Evolutionary conservation across 2,888 invertebrate species (phyloP).

Genomic region (Steinernema carpocapsae): DNA sequence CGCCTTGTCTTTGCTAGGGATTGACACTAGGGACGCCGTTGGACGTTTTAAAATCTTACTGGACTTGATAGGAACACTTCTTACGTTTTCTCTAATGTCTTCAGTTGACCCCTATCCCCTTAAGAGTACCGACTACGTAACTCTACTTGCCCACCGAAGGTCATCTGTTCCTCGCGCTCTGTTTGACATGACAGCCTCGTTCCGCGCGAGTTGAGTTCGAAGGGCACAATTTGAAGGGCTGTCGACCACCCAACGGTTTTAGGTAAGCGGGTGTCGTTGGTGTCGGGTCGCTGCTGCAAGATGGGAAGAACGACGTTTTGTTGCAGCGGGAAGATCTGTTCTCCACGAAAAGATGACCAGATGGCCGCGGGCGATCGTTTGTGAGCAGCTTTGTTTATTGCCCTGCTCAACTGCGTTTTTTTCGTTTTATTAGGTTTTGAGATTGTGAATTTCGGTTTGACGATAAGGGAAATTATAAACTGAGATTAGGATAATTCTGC

Average conservation of each 20-base stretch:
- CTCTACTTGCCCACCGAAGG: neutral
- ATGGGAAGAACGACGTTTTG: too few relatives aligned
- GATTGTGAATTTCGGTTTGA: neutral
- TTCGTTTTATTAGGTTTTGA: neutral
- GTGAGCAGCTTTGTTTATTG: neutral
- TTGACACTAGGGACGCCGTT: too few relatives aligned
- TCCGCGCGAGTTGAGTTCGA: neutral
- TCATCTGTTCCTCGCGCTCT: too few relatives aligned
- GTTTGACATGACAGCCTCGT: neutral
- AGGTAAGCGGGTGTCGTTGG: neutral
- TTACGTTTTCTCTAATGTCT: too few relatives aligned
- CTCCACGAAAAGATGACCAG: conserved; percentile 1
- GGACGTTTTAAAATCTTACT: too few relatives aligned
- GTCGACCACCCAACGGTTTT: neutral
- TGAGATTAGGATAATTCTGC: too few relatives aligned
- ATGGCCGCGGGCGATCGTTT: neutral
- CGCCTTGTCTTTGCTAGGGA: neutral
- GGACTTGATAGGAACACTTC: too few relatives aligned
- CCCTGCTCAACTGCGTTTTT: neutral
- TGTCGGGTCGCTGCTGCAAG: neutral
- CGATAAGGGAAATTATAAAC: too few relatives aligned
- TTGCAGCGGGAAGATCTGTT: too few relatives aligned
- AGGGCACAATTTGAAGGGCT: neutral
- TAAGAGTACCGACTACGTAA: neutral
- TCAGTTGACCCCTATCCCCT: too few relatives aligned